These are phyloP conservation scores for Drosophila stalkeri DNA, from an alignment of 2,888 invertebrate species.

Conservation along the genomic window DNA sequence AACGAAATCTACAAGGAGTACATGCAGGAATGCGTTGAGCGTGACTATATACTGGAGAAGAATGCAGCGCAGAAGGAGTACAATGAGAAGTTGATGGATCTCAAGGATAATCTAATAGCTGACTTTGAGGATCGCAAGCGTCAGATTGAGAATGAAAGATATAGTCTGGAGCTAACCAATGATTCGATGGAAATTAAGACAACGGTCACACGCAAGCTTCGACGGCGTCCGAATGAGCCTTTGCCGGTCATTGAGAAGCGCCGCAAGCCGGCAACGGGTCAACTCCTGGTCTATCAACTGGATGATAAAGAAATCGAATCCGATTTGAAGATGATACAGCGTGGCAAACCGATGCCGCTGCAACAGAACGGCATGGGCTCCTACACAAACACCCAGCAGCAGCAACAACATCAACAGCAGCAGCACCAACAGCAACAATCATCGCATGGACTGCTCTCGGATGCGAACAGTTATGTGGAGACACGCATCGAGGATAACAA, in stretches of 20 bases:
- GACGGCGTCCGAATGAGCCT: slow-evolving; percentile 97
- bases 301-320: slow-evolving; percentile 95
- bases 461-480: slow-evolving; percentile 88
- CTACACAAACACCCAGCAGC: slow-evolving; percentile 68
- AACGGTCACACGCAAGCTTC: slow-evolving; percentile 96
- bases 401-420: slow-evolving; percentile 48
- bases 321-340: slow-evolving; percentile 92
- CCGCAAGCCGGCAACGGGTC: slow-evolving; percentile 92
- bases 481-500: slow-evolving; percentile 98
- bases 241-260: slow-evolving; percentile 94
- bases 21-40: slow-evolving; percentile 93
- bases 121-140: slow-evolving; percentile 97
- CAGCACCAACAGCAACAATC: neutral
- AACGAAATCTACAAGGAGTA: slow-evolving; percentile 92
- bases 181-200: slow-evolving; percentile 97
- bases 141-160: slow-evolving; percentile 94
- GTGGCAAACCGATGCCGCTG: slow-evolving; percentile 87
- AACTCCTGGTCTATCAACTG: slow-evolving; percentile 93
- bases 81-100: slow-evolving; percentile 95
- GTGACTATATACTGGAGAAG: slow-evolving; percentile 94
- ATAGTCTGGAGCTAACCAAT: slow-evolving; percentile 95
- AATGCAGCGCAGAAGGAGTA: slow-evolving; percentile 96
- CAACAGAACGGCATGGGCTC: slow-evolving; percentile 85
- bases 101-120: slow-evolving; percentile 93
- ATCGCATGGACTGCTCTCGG: slow-evolving; percentile 70